phyloP scores from a whole-genome alignment of 2,113 vertebrate species.

The Laticauda laticaudata region DNA sequence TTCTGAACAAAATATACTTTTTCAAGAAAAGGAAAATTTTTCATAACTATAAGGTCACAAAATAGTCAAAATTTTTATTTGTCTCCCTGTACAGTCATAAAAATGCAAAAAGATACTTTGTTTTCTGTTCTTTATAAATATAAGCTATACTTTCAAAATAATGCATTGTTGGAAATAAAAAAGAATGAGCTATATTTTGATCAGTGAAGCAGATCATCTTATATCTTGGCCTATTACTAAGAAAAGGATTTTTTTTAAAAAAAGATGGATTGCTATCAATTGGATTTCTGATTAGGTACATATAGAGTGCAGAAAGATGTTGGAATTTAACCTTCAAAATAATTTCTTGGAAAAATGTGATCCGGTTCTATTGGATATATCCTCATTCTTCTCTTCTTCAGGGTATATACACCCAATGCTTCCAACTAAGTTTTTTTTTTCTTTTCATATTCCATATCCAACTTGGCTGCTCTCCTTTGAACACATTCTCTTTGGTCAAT shows the following conservation, averaged over 20 bases:
- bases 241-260: background rate
- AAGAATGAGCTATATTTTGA: background rate
- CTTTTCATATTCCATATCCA: background rate
- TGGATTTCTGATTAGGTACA: background rate
- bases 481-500: background rate
- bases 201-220: background rate
- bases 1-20: background rate
- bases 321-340: background rate
- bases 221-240: background rate
- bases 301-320: background rate
- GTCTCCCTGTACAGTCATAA: background rate
- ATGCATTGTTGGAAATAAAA: background rate
- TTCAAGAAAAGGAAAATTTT: background rate
- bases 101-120: background rate
- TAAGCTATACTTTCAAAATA: conserved; percentile 1
- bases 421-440: background rate
- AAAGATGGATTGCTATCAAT: background rate
- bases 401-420: background rate
- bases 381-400: background rate
- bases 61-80: background rate
- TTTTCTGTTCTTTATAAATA: background rate
- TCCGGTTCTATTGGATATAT: background rate
- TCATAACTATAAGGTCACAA: background rate
- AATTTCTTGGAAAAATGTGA: background rate
- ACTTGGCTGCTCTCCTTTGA: background rate